Evolutionary conservation across 2,113 vertebrate genomes (phyloP).

Genomic region (Empidonax traillii): DNA sequence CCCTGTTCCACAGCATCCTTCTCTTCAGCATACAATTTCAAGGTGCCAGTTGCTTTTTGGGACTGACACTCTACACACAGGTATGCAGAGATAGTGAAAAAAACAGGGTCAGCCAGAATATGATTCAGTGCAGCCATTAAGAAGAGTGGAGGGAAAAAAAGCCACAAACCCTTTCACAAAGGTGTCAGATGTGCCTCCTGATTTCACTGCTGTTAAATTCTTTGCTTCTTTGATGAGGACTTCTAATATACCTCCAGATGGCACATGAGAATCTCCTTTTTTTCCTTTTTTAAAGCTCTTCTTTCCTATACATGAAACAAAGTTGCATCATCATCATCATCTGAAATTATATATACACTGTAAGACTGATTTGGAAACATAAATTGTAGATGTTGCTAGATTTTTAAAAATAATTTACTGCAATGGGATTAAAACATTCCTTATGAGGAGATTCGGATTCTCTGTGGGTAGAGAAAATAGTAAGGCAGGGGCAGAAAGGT

Average conservation of each 20-base stretch:
- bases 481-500: background rate
- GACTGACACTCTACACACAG: background rate
- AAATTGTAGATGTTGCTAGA: background rate
- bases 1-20: background rate
- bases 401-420: background rate
- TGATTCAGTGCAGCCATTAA: background rate
- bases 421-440: background rate
- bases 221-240: conserved; percentile 95
- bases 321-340: background rate
- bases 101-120: background rate
- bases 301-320: conserved; percentile 77
- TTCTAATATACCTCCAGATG: conserved; percentile 91
- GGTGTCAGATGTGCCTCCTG: conserved; percentile 91
- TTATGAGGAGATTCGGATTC: background rate
- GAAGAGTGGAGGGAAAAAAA: background rate
- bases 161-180: conserved; percentile 93
- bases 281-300: conserved; percentile 86
- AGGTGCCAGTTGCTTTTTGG: background rate
- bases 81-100: background rate
- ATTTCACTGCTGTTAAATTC: conserved; percentile 93
- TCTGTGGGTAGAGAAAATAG: background rate
- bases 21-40: background rate
- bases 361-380: background rate
- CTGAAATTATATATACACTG: background rate
- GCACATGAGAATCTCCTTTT: conserved; percentile 78